These are phyloP conservation scores for Colostygia pectinataria DNA, from an alignment of 2,888 invertebrate genomes.

Conservation along the genomic window DNA sequence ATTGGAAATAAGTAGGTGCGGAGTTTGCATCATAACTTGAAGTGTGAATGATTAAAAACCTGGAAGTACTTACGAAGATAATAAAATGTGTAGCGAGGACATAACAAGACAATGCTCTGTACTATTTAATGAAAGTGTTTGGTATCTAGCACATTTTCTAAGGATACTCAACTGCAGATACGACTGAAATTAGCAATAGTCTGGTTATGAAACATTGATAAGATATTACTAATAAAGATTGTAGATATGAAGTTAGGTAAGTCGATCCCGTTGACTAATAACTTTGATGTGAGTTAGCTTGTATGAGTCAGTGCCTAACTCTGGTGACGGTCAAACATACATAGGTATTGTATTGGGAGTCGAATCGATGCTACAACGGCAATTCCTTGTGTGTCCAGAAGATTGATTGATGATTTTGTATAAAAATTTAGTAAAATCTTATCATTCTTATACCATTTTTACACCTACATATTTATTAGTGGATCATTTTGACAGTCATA, in stretches of 20 bases:
- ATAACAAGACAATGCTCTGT: conserved; percentile 15
- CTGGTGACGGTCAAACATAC: too few species aligned
- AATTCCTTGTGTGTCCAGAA: too few species aligned
- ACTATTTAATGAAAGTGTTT: conserved; percentile 21
- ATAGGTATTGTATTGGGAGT: too few species aligned
- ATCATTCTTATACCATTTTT: too few species aligned
- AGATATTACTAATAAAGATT: background rate
- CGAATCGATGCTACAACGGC: too few species aligned
- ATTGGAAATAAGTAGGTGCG: background rate
- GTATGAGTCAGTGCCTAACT: too few species aligned
- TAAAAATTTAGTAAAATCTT: too few species aligned
- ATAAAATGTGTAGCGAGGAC: conserved; percentile 14
- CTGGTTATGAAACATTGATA: conserved; percentile 10
- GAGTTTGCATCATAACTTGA: background rate
- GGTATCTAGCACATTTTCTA: conserved; percentile 30
- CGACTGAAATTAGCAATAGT: conserved; percentile 2
- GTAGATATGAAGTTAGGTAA: background rate
- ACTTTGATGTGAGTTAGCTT: background rate
- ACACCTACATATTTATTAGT: too few species aligned
- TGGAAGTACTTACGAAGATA: conserved; percentile 19
- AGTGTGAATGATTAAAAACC: conserved; percentile 4
- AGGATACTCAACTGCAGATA: conserved; percentile 24
- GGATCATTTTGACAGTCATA: too few species aligned
- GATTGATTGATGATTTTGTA: too few species aligned
- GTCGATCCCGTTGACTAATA: background rate